Conservation (phyloP, 92 coral and sea anemone species). For the Zoanthus sansibaricus region DNA sequence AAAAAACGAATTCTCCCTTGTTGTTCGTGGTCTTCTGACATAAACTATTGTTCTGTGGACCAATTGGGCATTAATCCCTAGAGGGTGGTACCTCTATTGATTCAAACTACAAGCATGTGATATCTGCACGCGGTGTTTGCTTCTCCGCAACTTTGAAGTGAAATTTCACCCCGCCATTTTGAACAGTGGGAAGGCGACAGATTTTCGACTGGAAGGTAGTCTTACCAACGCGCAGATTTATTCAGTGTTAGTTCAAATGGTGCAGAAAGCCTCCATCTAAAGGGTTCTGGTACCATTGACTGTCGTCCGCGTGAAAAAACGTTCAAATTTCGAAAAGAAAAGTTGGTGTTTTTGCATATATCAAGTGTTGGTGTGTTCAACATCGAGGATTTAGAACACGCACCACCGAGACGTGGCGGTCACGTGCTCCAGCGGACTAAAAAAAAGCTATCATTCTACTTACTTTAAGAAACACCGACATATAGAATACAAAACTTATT, state of each 20-base stretch:
- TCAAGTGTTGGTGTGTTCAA: constrained; percentile 98
- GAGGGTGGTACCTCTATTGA: constrained; percentile 91
- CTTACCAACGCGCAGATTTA: constrained; percentile 47
- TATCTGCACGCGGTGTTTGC: constrained; percentile 93
- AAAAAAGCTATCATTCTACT: constrained; percentile 85
- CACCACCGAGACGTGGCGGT: constrained; percentile 99
- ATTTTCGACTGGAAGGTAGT: constrained; percentile 75
- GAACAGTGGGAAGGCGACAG: constrained; percentile 78
- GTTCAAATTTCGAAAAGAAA: constrained; percentile 68
- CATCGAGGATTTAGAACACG: constrained; percentile 98
- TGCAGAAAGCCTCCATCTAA: constrained; percentile 67
- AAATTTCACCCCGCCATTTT: constrained; percentile 95
- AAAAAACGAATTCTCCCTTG: constrained; percentile 72
- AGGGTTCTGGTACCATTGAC: constrained; percentile 38
- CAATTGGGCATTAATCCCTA: constrained; percentile 77
- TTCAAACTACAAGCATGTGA: constrained; percentile 85
- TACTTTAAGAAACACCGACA: constrained; percentile 72
- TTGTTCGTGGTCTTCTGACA: constrained; percentile 72
- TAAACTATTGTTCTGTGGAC: constrained; percentile 71
- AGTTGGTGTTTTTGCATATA: constrained; percentile 93
- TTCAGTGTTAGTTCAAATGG: constrained; percentile 68
- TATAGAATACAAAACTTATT: constrained; percentile 59
- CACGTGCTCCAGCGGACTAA: constrained; percentile 98
- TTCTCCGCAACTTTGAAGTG: constrained; percentile 89
- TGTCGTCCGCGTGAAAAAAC: constrained; percentile 40